phyloP scores from a whole-genome alignment of 30 jellyfish, hydroid and myxozoan genomes.

The Chrysaora quinquecirrha region DNA sequence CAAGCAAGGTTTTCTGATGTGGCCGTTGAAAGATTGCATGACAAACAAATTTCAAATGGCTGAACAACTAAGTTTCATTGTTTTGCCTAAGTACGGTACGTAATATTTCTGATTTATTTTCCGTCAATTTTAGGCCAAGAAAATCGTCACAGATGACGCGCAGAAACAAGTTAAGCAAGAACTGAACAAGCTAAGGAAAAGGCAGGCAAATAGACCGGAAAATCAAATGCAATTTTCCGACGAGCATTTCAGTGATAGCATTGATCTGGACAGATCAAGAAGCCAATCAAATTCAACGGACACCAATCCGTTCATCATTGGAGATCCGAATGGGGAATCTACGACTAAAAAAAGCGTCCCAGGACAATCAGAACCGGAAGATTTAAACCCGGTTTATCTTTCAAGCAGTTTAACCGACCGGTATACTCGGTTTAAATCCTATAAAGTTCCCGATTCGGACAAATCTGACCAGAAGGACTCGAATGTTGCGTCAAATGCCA shows the following conservation, averaged over 20 bases:
- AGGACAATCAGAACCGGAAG: not conserved
- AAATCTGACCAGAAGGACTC: not conserved
- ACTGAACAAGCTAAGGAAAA: not conserved
- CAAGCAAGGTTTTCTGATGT: no score
- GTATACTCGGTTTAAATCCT: not conserved
- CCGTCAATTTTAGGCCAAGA: constrained; percentile 5
- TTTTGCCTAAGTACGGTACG: no score
- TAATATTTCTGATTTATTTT: not conserved
- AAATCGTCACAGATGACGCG: not conserved
- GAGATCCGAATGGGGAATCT: not conserved
- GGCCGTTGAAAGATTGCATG: no score
- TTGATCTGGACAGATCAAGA: not conserved
- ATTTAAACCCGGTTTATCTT: not conserved
- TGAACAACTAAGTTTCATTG: no score
- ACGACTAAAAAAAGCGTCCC: not conserved
- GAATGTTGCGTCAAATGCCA: not conserved
- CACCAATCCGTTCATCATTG: no score
- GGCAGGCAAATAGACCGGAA: not conserved
- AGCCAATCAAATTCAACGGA: not conserved
- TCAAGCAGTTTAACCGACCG: constrained; percentile 2
- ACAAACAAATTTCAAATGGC: no score
- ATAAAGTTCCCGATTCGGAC: not conserved
- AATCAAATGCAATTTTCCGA: not conserved
- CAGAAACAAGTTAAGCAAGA: not conserved
- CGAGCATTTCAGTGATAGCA: not conserved